A percentile compares a stretch with the other conserved stretches of the same genome.
Evolutionary conservation across 2,113 vertebrate species (phyloP).

Genomic region (Aythya baeri): DNA sequence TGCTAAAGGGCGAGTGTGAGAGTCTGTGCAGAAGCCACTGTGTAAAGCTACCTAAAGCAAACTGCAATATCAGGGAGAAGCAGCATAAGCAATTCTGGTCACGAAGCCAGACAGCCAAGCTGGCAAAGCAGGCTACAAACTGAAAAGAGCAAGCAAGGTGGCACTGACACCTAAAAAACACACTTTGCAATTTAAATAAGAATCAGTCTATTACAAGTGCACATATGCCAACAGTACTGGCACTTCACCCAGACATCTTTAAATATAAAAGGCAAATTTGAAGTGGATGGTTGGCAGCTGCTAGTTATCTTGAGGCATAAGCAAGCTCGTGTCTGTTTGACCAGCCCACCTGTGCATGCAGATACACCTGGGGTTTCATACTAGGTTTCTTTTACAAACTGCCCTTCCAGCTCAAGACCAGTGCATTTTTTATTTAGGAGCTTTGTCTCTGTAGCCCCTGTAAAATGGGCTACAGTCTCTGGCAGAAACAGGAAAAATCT

Average conservation of each 20-base stretch:
- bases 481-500: not conserved
- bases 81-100: conserved; percentile 32
- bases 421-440: not conserved
- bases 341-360: not conserved
- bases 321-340: not conserved
- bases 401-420: not conserved
- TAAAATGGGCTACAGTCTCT: not conserved
- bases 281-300: not conserved
- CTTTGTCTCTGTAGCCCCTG: not conserved
- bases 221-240: not conserved
- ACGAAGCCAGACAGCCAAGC: conserved; percentile 41
- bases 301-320: not conserved
- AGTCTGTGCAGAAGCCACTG: not conserved
- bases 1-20: not conserved
- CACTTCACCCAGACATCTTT: not conserved
- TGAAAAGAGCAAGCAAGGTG: conserved; percentile 59
- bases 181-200: conserved; percentile 55
- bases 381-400: not conserved
- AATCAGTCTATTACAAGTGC: conserved; percentile 32
- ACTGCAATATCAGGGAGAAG: not conserved
- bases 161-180: conserved; percentile 46
- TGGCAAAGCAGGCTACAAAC: conserved; percentile 42
- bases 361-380: not conserved
- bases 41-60: not conserved
- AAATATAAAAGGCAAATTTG: not conserved